Percentiles rank a stretch among this genome's conserved stretches.
These are phyloP conservation scores for Pseudochaenichthys georgianus DNA, from an alignment of 2,797 vertebrate species.

Conservation along the genomic window DNA sequence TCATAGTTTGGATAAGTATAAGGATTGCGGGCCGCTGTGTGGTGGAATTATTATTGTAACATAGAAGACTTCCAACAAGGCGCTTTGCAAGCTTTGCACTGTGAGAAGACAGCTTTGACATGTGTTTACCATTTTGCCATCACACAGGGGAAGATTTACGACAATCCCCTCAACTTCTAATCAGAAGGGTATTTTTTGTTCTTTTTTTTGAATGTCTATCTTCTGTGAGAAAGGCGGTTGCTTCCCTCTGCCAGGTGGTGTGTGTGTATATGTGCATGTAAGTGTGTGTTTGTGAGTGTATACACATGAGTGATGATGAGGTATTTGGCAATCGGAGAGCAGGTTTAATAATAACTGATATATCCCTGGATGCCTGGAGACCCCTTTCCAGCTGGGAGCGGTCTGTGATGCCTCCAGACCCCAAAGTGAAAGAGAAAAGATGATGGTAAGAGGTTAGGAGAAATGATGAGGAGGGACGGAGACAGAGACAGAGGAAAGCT, in stretches of 20 bases:
- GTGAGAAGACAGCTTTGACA: constrained; percentile 67
- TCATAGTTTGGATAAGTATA: constrained; percentile 40
- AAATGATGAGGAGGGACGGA: constrained; percentile 58
- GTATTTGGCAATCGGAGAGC: constrained; percentile 77
- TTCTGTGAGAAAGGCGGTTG: constrained; percentile 66
- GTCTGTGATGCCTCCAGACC: constrained; percentile 71
- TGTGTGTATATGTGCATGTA: constrained; percentile 38
- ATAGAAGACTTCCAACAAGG: constrained; percentile 49
- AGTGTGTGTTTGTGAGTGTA: background rate
- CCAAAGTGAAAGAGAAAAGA: constrained; percentile 56
- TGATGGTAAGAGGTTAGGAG: constrained; percentile 43
- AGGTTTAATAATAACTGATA: constrained; percentile 81
- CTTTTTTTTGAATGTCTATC: constrained; percentile 66
- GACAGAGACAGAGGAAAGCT: constrained; percentile 43
- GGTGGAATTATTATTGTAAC: constrained; percentile 55
- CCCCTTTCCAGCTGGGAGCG: constrained; percentile 73
- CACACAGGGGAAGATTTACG: constrained; percentile 72
- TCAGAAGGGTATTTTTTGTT: constrained; percentile 73
- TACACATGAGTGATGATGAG: constrained; percentile 73
- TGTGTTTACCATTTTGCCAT: constrained; percentile 79
- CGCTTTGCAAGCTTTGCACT: constrained; percentile 50
- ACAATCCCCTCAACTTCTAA: constrained; percentile 73
- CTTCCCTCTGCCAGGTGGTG: constrained; percentile 72
- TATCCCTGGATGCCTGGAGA: constrained; percentile 74
- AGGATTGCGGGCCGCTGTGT: constrained; percentile 41